phyloP scores from a whole-genome alignment of 2,113 vertebrate species.

The Platysteira castanea region DNA sequence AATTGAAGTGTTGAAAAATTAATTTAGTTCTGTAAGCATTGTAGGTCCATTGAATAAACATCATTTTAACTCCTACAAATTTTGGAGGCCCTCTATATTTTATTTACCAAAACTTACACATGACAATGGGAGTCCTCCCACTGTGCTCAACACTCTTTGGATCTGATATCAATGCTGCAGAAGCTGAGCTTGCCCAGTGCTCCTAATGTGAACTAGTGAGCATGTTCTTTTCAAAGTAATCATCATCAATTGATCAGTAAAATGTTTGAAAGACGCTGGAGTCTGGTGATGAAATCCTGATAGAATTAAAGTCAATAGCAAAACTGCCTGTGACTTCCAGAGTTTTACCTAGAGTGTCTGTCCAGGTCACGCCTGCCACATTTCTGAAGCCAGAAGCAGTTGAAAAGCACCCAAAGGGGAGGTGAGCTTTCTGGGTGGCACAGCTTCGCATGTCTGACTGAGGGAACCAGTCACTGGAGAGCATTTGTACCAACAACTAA shows the following conservation, averaged over 20 bases:
- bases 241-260: neutral
- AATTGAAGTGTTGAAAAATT: neutral
- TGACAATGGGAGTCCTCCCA: neutral
- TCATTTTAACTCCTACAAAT: neutral
- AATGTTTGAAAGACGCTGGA: neutral
- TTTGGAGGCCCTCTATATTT: neutral
- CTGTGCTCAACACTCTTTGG: neutral
- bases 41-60: neutral
- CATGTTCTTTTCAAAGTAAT: neutral
- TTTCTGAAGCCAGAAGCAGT: neutral
- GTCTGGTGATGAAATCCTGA: neutral
- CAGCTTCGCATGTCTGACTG: neutral
- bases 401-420: neutral
- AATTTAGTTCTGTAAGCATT: neutral
- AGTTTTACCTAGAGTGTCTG: neutral
- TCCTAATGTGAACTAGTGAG: neutral
- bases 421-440: neutral
- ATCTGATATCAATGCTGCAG: neutral
- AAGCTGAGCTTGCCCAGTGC: neutral
- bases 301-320: neutral
- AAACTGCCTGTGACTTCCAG: neutral
- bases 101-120: neutral
- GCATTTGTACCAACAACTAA: neutral
- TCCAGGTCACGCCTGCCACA: neutral
- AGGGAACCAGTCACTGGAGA: neutral